Percentiles rank a stretch among this genome's conserved stretches.
phyloP scores from a whole-genome alignment of 2,797 vertebrate genomes.

The Argya squamiceps region DNA sequence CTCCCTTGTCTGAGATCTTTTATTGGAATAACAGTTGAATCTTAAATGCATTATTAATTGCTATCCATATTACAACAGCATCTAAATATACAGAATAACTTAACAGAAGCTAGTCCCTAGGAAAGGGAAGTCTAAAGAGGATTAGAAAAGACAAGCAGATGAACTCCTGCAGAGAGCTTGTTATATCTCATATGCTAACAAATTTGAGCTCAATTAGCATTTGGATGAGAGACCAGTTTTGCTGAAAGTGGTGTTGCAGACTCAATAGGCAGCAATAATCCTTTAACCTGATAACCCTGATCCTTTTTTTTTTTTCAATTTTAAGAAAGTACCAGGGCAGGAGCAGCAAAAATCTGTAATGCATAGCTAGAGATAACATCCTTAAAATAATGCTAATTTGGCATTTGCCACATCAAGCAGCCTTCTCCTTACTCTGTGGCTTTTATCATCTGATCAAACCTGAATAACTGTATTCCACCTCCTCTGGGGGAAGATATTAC shows the following conservation, averaged over 20 bases:
- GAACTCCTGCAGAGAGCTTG: conserved; percentile 38
- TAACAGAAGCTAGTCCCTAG: neutral
- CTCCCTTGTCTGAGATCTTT: neutral
- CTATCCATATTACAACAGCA: neutral
- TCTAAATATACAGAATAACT: conserved; percentile 10
- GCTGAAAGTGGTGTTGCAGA: neutral
- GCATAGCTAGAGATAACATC: neutral
- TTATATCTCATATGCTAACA: conserved; percentile 40
- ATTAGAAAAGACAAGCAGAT: conserved; percentile 57
- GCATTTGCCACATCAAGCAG: neutral
- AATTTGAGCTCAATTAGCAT: conserved; percentile 47
- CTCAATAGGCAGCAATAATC: neutral
- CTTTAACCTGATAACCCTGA: neutral
- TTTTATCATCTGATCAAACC: neutral
- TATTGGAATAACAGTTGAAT: neutral
- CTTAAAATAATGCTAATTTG: neutral
- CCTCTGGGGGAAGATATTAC: neutral
- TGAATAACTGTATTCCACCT: neutral
- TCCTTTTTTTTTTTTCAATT: neutral
- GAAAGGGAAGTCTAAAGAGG: neutral
- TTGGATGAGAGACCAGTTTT: conserved; percentile 36
- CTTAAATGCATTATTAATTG: conserved; percentile 3
- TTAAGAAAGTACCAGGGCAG: neutral
- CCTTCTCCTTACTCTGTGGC: neutral
- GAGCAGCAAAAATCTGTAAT: neutral